Percentiles rank a stretch among this genome's conserved stretches.
Conservation (phyloP, 2,797 vertebrate species). For the Selene dorsalis region DNA sequence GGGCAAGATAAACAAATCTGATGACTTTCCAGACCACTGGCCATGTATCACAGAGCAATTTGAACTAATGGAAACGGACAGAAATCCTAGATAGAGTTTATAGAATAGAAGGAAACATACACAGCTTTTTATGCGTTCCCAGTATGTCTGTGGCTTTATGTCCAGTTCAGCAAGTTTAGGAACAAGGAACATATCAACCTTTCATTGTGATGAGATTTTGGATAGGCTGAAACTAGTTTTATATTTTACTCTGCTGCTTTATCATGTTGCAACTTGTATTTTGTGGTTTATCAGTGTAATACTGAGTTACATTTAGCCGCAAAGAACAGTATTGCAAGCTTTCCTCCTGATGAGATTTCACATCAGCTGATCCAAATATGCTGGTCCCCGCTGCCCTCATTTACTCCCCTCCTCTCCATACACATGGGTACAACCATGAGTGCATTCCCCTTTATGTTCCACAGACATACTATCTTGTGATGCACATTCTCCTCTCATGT, state of each 20-base stretch:
- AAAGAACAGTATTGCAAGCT: background rate
- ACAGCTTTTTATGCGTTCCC: background rate
- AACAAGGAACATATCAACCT: background rate
- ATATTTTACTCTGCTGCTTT: background rate
- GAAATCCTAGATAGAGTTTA: background rate
- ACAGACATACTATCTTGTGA: slow-evolving; percentile 62
- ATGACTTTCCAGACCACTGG: slow-evolving; percentile 48
- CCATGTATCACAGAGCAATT: slow-evolving; percentile 21
- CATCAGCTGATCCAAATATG: slow-evolving; percentile 35
- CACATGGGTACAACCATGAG: slow-evolving; percentile 10
- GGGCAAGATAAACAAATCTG: slow-evolving; percentile 71
- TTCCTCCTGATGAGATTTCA: slow-evolving; percentile 6
- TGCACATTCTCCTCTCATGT: slow-evolving; percentile 77
- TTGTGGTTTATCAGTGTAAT: background rate
- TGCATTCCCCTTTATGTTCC: slow-evolving; percentile 54
- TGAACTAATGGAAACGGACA: background rate
- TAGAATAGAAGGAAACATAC: background rate
- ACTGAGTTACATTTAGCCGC: background rate
- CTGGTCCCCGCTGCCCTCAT: background rate
- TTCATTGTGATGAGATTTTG: slow-evolving; percentile 13
- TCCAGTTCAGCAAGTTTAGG: background rate
- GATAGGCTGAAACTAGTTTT: background rate
- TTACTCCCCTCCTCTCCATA: background rate
- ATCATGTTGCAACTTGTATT: background rate
- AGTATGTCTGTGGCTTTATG: background rate